These are phyloP conservation scores for Acanthurus tractus DNA, from an alignment of 2,797 vertebrate genomes.

Conservation along the genomic window DNA sequence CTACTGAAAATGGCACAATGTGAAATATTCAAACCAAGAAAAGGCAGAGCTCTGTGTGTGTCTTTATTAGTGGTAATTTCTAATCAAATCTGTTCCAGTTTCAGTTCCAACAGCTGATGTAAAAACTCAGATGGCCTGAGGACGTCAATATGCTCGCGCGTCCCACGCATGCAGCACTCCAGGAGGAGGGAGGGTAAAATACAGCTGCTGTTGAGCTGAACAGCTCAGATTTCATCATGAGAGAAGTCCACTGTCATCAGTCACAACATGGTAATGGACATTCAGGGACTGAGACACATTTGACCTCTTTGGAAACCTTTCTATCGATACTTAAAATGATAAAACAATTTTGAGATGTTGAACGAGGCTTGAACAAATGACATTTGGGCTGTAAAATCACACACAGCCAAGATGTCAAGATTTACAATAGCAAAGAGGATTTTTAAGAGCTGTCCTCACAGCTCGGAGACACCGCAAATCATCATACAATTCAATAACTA, in stretches of 20 bases:
- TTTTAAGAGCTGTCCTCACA: too few species aligned
- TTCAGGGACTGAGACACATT: neutral
- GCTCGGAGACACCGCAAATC: too few species aligned
- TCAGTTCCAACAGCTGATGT: constrained; percentile 65
- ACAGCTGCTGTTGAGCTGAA: constrained; percentile 57
- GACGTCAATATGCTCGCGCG: constrained; percentile 59
- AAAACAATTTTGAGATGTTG: too few species aligned
- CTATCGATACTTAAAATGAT: too few species aligned
- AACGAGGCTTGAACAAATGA: too few species aligned
- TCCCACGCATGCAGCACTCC: constrained; percentile 58
- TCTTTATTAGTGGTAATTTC: constrained; percentile 39
- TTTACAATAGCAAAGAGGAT: too few species aligned
- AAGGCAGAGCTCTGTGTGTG: constrained; percentile 7
- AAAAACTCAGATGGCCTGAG: constrained; percentile 64
- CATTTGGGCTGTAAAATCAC: too few species aligned
- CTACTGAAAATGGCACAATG: neutral
- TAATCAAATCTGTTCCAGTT: constrained; percentile 88
- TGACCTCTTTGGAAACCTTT: neutral
- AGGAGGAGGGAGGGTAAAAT: neutral
- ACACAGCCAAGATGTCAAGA: too few species aligned
- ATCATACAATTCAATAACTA: too few species aligned
- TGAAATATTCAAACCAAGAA: neutral
- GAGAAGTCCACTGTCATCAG: too few species aligned
- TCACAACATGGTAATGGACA: neutral
- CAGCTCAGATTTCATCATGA: too few species aligned